phyloP scores from a whole-genome alignment of 1,140 invertebrate genomes.

The Tetragonula clypearis region DNA sequence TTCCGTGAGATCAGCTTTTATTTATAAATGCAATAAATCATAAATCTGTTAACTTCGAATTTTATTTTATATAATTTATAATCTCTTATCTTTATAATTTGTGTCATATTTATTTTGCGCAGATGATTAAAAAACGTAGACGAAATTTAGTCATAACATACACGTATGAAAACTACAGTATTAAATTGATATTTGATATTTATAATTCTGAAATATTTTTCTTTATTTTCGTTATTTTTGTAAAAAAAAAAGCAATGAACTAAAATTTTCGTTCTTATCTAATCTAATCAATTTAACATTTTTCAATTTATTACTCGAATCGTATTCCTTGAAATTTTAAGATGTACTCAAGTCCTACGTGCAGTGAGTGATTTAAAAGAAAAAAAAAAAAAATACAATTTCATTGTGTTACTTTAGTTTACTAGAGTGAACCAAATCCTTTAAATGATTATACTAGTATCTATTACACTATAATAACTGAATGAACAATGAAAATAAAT shows the following conservation, averaged over 20 bases:
- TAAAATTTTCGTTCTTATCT: not conserved
- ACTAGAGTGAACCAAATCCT: not conserved
- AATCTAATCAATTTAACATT: constrained; percentile 1
- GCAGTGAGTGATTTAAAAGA: not conserved
- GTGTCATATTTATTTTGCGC: no score
- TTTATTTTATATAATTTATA: no score
- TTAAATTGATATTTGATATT: not conserved
- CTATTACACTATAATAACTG: not conserved
- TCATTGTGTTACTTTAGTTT: not conserved
- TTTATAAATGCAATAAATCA: not conserved
- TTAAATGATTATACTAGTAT: not conserved
- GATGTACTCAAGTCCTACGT: not conserved
- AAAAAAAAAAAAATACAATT: not conserved
- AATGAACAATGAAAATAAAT: not conserved
- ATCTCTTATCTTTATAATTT: no score
- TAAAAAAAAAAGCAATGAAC: not conserved
- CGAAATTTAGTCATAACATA: no score
- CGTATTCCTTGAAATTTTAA: not conserved
- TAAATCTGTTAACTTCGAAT: not conserved
- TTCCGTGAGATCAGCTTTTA: not conserved
- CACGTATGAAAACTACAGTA: no score
- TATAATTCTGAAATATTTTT: not conserved
- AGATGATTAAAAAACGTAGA: no score
- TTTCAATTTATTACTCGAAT: not conserved
- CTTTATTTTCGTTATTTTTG: not conserved